Base-by-base conservation (phyloP, 2,113 vertebrate genomes). In the Ophiodon elongatus region DNA sequence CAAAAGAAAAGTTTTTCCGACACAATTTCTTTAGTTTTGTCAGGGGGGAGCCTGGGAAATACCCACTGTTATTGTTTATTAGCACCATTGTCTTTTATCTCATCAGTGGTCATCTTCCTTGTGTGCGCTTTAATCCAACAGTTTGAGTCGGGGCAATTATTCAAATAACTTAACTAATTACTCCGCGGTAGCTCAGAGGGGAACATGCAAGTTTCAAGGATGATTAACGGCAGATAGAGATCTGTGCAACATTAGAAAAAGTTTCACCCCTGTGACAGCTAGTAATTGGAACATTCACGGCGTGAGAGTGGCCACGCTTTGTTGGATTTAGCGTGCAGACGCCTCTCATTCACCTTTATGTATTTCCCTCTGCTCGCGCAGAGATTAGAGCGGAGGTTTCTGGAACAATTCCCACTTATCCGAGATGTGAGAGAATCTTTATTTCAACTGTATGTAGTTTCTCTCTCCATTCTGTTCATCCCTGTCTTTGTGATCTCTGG, bases 151-250 rank as follows among this genome's bases (percentile, higher is more conserved):
- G 84, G 84, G 81, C 87, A 89, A 86, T 91, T 90, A 92, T 89
- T 89, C 73, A 80, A 79, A 84, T 83, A 80, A 85, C 80, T 84
- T 56, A 66, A 86, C 79, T 88, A 92, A 95, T 91, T 81, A 88
- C 84, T 63, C 72, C 1, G 43, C 2, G 11, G 64, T 35, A 37
- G 67, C 87, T 81, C 64, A 23, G 76, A 39, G 57, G 73, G 73
- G 66, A 76, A 59, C 79, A 39, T 72, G 25, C 68, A 72, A 81
- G 78, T 83, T 91, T 91, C 65, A 85, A 78, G 90, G 86, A 86
- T 88, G 91, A 93, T 92, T 90, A 93, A 57, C 23, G 5, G 41
- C 2, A 60, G 87, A 91, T 82, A 59, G 79, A 75, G 81, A 88
- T 92, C 84, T 84, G 77, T 37, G 63, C 37, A 69, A 1, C 35